Evolutionary conservation across 2,888 invertebrate genomes (phyloP), one percentile per base, ranked within the genome.

Genomic region (Limulus polyphemus): DNA sequence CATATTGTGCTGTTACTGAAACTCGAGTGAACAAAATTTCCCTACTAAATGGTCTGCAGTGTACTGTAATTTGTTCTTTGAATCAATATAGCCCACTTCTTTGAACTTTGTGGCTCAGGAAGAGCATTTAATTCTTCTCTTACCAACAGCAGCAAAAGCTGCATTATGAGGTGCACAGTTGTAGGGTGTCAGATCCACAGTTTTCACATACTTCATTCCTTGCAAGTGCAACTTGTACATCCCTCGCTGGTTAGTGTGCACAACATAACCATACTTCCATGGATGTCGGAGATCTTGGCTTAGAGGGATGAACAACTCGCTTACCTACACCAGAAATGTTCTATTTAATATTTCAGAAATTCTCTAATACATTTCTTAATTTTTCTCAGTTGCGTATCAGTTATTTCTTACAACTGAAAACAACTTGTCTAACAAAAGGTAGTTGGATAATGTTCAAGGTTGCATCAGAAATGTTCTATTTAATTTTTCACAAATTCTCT

Each of bases 251-350:
- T 84, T 84, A 61, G 82, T 82, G 74, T 87, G 86, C 52, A 84
- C 84, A 55, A 86, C 85, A 74, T 86, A 87, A 52, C 85, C 87
- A 74, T 84, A 85, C 71, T 83, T 83, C 77, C 84, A 86, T 71
- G 78, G 78, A 66, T 81, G 81, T 12, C 79, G 79, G 11, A 79
- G 72, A 68, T 78, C 76, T 69, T 75, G 75, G 3, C 70, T 65
- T 1, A 73, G 70, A 1, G 77, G 75, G 49, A 77, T 69, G 70
- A 77, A 77, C 60, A 77, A 66, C 49, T 75, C 74, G 48, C 75
- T 70, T 52, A 77, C 74, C 77, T 77, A 62, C 4, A 62, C 59
- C 11, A 60, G 14, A 59, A 5, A 58, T n/a, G n/a, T 51, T 55
- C n/a, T 57, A 17, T 32, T 57, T 57, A 58, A 58, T 48, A 14